Evolutionary conservation across 1,140 invertebrate species (phyloP), one percentile per base, ranked within the genome.

Genomic region (Camponotus floridanus): DNA sequence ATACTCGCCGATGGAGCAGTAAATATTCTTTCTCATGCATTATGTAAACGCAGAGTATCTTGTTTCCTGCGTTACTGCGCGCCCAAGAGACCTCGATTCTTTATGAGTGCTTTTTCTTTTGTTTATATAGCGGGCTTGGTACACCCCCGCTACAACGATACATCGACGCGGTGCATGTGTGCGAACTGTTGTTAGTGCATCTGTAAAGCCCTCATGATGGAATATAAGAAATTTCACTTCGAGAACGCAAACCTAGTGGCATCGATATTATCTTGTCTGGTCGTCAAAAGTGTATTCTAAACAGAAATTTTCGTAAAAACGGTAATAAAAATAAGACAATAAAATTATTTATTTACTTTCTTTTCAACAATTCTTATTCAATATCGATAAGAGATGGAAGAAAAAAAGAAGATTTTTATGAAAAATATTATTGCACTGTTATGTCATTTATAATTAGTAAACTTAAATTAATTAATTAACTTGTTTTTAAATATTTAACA

Each of bases 11-110:
- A 78, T 71, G 61, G 42, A 70, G 76, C 36, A 88, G 85, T 87
- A 87, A 84, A 88, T 87, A 87, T 88, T 87, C 88, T 74, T 85
- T 61, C 86, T 88, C 85, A 88, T 88, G 79, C 87, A 88, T 93
- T 93, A 93, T 93, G 93, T 92, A 93, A 93, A 87, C 87, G 89
- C 68, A 80, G 89, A 91, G 91, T 92, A 91, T 92, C 92, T 92
- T 92, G 91, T 92, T 93, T 90, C 89, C 87, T 89, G 73, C 78
- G 73, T 76, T 88, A 76, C 57, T 65, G 36, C 76, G 36, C 80
- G 71, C 65, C 67, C 55, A 61, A 62, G 80, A 89, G 70, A 68
- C 79, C 76, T 81, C 87, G 86, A 93, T 93, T 92, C 92, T 93
- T 93, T 91, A 90, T 87, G 89, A 88, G 88, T 71, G 86, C 84